phyloP scores from a whole-genome alignment of 2,888 invertebrate genomes.

The Drosophila borborema region DNA sequence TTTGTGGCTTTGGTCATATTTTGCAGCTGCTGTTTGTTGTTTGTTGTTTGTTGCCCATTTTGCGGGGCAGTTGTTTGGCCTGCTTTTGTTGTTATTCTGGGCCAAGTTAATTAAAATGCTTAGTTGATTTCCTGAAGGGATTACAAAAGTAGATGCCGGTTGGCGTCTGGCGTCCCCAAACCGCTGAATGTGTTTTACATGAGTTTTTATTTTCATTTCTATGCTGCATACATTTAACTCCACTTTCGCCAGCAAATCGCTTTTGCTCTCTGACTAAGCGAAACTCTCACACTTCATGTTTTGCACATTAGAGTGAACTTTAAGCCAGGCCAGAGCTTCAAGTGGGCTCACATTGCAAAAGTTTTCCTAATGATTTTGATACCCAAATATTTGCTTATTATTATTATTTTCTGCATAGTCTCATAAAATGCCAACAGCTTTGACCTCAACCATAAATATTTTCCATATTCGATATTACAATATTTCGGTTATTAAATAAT shows the following conservation, averaged over 20 bases:
- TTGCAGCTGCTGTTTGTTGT: conserved; percentile 39
- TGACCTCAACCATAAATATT: conserved; percentile 7
- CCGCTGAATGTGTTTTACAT: conserved; percentile 30
- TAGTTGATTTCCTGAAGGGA: conserved; percentile 77
- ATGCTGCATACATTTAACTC: conserved; percentile 28
- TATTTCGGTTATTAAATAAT: neutral
- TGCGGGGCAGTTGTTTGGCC: conserved; percentile 22
- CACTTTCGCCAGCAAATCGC: conserved; percentile 7
- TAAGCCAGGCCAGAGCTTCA: neutral
- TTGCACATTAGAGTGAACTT: neutral
- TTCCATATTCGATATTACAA: neutral
- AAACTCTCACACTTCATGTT: neutral
- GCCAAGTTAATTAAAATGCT: conserved; percentile 76
- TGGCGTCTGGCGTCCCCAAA: neutral
- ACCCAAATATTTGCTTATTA: neutral
- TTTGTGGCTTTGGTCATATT: conserved; percentile 75
- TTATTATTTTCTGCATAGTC: neutral
- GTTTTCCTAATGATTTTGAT: neutral
- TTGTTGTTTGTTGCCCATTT: conserved; percentile 27
- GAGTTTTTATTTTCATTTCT: conserved; percentile 24
- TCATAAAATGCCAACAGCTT: conserved; percentile 1
- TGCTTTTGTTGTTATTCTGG: conserved; percentile 31
- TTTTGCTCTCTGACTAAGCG: neutral
- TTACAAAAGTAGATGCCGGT: conserved; percentile 49
- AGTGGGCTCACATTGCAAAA: neutral